Evolutionary conservation across 2,113 vertebrate genomes (phyloP).

Genomic region (Periophthalmodon schlosseri): DNA sequence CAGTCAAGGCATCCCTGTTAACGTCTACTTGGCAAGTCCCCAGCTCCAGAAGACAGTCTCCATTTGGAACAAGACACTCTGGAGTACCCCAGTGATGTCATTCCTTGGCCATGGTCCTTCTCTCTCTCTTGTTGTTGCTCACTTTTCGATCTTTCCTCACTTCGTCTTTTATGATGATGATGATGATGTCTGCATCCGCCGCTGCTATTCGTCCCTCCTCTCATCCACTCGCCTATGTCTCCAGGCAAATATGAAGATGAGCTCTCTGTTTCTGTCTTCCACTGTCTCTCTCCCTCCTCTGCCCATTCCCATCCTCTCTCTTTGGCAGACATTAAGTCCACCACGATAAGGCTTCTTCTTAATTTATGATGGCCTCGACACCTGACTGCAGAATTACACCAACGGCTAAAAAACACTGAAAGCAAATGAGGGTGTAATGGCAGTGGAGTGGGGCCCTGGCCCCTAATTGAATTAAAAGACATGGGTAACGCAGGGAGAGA

Average conservation of each 20-base stretch:
- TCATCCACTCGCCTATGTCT: slow-evolving; percentile 71
- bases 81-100: slow-evolving; percentile 75
- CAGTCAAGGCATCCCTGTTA: slow-evolving; percentile 51
- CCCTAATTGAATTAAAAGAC: slow-evolving; percentile 99
- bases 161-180: slow-evolving; percentile 70
- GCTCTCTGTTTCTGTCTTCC: slow-evolving; percentile 56
- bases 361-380: slow-evolving; percentile 78
- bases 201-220: slow-evolving; percentile 71
- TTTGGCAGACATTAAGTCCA: slow-evolving; percentile 72
- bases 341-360: slow-evolving; percentile 67
- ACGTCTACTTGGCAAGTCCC: slow-evolving; percentile 69
- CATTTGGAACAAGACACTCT: slow-evolving; percentile 68
- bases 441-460: slow-evolving; percentile 84
- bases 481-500: slow-evolving; percentile 50
- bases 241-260: slow-evolving; percentile 80
- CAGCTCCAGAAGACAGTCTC: slow-evolving; percentile 59
- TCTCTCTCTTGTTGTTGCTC: slow-evolving; percentile 54
- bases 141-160: slow-evolving; percentile 70
- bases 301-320: slow-evolving; percentile 48
- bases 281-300: slow-evolving; percentile 41
- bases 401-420: slow-evolving; percentile 79
- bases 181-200: slow-evolving; percentile 67
- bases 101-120: slow-evolving; percentile 61
- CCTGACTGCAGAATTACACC: slow-evolving; percentile 82
- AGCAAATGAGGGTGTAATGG: slow-evolving; percentile 91